phyloP scores from a whole-genome alignment of 2,888 invertebrate genomes.

The Branchipolynoe longqiensis region DNA sequence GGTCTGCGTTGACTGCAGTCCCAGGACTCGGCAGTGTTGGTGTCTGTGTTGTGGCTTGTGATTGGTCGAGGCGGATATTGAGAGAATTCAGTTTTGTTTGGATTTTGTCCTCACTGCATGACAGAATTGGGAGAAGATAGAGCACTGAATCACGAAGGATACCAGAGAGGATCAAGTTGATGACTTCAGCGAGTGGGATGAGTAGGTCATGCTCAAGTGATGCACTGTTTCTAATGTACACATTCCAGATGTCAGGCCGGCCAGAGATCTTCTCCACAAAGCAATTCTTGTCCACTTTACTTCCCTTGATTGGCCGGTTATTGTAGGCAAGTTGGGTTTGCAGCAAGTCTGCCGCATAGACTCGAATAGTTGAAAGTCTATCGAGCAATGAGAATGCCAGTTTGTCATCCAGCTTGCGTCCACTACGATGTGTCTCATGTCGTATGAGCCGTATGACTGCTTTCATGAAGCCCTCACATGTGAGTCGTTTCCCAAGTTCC shows the following conservation, averaged over 20 bases:
- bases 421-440: constrained; percentile 62
- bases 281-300: constrained; percentile 64
- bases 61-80: constrained; percentile 63
- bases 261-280: constrained; percentile 62
- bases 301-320: constrained; percentile 61
- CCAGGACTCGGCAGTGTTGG: constrained; percentile 63
- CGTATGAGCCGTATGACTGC: constrained; percentile 63
- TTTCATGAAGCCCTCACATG: constrained; percentile 60
- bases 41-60: background rate
- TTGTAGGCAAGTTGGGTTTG: constrained; percentile 63
- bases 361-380: constrained; percentile 64
- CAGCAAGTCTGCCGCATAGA: constrained; percentile 61
- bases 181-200: constrained; percentile 65
- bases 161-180: constrained; percentile 65
- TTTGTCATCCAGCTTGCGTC: constrained; percentile 61
- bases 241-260: constrained; percentile 59
- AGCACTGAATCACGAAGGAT: constrained; percentile 66
- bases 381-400: constrained; percentile 59
- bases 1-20: constrained; percentile 56
- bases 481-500: constrained; percentile 57
- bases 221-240: constrained; percentile 63
- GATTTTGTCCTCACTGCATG: constrained; percentile 61
- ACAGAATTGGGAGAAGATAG: constrained; percentile 65
- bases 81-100: constrained; percentile 62
- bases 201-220: constrained; percentile 65